Conservation (phyloP, 2,113 vertebrate genomes). For the Perca fluviatilis region DNA sequence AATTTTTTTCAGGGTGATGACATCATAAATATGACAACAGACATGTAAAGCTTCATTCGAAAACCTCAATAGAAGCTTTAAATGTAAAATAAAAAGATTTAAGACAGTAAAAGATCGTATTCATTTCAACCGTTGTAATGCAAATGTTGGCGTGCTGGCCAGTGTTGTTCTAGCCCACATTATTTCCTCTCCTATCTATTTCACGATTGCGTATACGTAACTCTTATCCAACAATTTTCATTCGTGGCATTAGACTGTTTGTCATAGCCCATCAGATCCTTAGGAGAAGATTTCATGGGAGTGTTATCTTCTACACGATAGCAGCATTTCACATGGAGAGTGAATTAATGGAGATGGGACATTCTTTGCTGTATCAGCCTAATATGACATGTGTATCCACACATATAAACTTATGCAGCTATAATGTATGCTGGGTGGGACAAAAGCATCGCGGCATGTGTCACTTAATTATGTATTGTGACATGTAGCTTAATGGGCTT, state of each 20-base stretch:
- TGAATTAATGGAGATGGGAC: slow-evolving; percentile 7
- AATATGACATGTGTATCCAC: slow-evolving; percentile 40
- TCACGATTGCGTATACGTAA: not conserved
- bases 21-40: no score
- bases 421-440: slow-evolving; percentile 58
- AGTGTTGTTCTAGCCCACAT: not conserved
- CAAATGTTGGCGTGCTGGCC: slow-evolving; percentile 22
- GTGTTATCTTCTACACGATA: not conserved
- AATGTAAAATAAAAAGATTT: not conserved
- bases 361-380: not conserved
- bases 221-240: not conserved
- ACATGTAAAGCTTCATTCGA: no score
- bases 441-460: slow-evolving; percentile 37
- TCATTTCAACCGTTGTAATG: slow-evolving; percentile 52
- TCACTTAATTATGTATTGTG: slow-evolving; percentile 72
- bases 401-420: slow-evolving; percentile 38
- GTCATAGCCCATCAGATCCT: not conserved
- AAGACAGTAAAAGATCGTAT: not conserved
- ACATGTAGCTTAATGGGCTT: slow-evolving; percentile 67
- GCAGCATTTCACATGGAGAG: not conserved
- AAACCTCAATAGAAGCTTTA: no score
- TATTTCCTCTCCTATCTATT: not conserved
- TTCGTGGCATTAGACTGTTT: slow-evolving; percentile 14
- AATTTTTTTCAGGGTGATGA: no score
- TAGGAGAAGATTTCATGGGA: not conserved